Percentiles rank a stretch among this genome's conserved stretches.
These are phyloP conservation scores for Megaceryle torquata DNA, from an alignment of 2,113 vertebrate species.

Conservation along the genomic window DNA sequence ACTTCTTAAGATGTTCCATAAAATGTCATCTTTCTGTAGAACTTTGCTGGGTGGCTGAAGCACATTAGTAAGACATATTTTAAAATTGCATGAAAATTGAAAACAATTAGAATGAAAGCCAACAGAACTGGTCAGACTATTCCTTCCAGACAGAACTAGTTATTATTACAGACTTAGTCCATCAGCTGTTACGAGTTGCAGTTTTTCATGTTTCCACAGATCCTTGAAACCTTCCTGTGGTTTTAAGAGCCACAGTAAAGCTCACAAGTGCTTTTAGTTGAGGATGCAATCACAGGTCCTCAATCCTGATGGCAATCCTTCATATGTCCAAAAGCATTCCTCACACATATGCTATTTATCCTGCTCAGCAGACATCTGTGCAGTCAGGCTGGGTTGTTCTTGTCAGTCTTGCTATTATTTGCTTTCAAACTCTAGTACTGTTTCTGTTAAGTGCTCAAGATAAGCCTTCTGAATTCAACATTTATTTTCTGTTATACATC, in stretches of 20 bases:
- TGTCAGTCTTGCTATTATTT: neutral
- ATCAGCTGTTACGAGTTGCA: neutral
- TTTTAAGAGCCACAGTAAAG: neutral
- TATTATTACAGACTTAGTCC: neutral
- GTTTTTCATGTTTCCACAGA: neutral
- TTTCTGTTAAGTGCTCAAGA: neutral
- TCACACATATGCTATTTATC: neutral
- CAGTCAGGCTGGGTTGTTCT: neutral
- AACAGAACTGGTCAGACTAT: conserved; percentile 10
- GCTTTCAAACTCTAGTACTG: neutral
- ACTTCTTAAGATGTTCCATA: neutral
- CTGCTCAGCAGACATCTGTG: neutral
- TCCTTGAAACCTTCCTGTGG: neutral
- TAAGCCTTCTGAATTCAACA: neutral
- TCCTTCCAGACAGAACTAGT: neutral
- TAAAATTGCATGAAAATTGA: conserved; percentile 1
- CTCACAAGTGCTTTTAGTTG: neutral
- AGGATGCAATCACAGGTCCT: neutral
- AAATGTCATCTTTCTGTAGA: neutral
- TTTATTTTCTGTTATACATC: neutral
- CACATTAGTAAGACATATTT: neutral
- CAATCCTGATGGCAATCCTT: neutral
- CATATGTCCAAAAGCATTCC: neutral
- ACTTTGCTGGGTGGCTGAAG: neutral
- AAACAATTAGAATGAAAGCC: conserved; percentile 12